Base-by-base conservation (phyloP, 2,888 invertebrate genomes). In the Ctena decussata region DNA sequence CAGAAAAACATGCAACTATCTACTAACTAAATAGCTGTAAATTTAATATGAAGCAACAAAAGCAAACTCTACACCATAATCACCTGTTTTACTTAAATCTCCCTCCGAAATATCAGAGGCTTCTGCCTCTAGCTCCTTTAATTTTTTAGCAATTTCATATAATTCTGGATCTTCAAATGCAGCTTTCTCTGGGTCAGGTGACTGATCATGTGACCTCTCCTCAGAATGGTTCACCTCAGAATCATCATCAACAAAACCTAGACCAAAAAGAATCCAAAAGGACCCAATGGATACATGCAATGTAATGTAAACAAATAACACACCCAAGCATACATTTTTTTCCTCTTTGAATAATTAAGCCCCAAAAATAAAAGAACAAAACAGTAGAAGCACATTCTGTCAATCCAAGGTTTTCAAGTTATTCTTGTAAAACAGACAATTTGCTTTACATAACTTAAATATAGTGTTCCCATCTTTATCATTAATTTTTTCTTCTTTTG, bases 91-190 rank as follows among this genome's bases (percentile, higher is more conserved):
- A 69, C 82, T 85, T 8, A 79, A 41, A 80, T 77, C 74, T 69
- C 91, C 91, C 24, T 92, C 92, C 15, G 91, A 91, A 0, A 87
- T 86, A 60, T 91, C 91, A 69, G 91, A 90, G 49, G 83, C 82
- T 24, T 92, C 90, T 37, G 86, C 89, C 46, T 92, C 92, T 72
- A 93, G 89, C 76, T 91, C 91, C 78, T 90, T 91, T 49, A 93
- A 87, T 85, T 93, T 93, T 90, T 90, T 85, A 73, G 91, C 89
- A 65, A 93, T 92, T 86, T 92, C 93, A 82, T 90, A 90, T 72
- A 93, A 84, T 89, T 93, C 93, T 70, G 92, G 93, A 81, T 93
- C 93, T 74, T 91, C 93, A 79, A 87, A 91, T 65, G 89, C 91
- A 32, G 86, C 86, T 78, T 89, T 88, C 77, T 88, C 90, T 65